Percentiles rank a stretch among this genome's conserved stretches.
Evolutionary conservation across 2,113 vertebrate species (phyloP).

Genomic region (Aythya baeri): DNA sequence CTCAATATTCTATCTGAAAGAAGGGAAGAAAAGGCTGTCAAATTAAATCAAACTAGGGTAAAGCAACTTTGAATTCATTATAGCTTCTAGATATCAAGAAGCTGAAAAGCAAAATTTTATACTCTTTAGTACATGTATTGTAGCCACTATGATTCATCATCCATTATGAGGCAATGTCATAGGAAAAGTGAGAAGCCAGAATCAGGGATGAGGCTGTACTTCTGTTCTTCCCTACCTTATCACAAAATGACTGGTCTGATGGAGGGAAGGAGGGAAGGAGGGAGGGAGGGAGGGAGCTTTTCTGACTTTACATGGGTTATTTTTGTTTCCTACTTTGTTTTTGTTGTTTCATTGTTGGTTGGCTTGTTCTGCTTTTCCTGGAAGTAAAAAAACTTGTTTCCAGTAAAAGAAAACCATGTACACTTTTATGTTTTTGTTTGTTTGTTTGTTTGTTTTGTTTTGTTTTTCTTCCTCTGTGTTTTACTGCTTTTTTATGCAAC

Average conservation of each 20-base stretch:
- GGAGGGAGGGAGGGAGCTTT: background rate
- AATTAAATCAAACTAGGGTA: background rate
- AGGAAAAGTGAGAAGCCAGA: background rate
- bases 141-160: background rate
- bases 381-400: background rate
- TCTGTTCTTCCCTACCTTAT: background rate
- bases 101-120: background rate
- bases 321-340: background rate
- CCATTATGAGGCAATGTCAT: background rate
- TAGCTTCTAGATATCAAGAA: background rate
- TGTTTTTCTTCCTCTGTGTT: background rate
- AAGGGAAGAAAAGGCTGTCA: background rate
- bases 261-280: no score
- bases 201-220: background rate
- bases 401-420: background rate
- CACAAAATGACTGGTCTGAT: background rate
- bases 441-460: background rate
- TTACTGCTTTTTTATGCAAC: background rate
- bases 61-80: background rate
- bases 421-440: background rate
- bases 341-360: background rate
- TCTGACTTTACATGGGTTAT: background rate
- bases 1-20: background rate
- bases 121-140: background rate
- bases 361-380: background rate